phyloP scores from a whole-genome alignment of 1,140 invertebrate genomes.

The Hesperophylax magnus region DNA sequence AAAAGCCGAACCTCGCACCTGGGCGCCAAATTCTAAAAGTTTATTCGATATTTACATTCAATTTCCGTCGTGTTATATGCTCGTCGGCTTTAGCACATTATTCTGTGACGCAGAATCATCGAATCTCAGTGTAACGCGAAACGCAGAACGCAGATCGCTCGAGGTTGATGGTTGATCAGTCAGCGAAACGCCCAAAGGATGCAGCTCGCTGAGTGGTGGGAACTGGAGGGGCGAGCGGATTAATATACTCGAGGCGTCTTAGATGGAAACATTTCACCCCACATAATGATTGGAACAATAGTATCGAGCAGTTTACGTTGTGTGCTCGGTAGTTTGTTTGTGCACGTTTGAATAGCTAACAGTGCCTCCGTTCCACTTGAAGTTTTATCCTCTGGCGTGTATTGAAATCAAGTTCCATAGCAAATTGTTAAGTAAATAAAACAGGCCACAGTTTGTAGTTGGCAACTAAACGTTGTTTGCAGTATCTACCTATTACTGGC shows the following conservation, averaged over 20 bases:
- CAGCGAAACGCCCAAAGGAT: too few species aligned
- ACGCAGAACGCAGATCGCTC: too few species aligned
- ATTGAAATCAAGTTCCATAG: background rate
- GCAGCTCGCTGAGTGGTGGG: too few species aligned
- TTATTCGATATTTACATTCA: conserved; percentile 47
- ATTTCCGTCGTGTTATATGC: conserved; percentile 45
- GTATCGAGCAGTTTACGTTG: background rate
- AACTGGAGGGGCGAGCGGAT: too few species aligned
- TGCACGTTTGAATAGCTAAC: too few species aligned
- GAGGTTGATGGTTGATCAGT: too few species aligned
- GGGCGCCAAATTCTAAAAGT: conserved; percentile 28
- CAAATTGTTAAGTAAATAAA: background rate
- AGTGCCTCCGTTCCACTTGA: too few species aligned
- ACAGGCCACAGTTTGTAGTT: background rate
- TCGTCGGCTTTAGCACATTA: conserved; percentile 33
- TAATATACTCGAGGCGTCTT: background rate
- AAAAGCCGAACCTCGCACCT: background rate
- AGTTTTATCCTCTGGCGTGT: background rate
- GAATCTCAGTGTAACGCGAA: background rate
- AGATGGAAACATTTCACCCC: too few species aligned
- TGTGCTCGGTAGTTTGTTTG: too few species aligned
- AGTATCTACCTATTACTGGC: background rate
- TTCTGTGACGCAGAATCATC: conserved; percentile 21
- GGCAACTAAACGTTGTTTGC: background rate
- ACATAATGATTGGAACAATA: background rate